A percentile compares a stretch with the other conserved stretches of the same genome.
Evolutionary conservation across 2,113 vertebrate genomes (phyloP).

Genomic region (Bubo scandiacus): DNA sequence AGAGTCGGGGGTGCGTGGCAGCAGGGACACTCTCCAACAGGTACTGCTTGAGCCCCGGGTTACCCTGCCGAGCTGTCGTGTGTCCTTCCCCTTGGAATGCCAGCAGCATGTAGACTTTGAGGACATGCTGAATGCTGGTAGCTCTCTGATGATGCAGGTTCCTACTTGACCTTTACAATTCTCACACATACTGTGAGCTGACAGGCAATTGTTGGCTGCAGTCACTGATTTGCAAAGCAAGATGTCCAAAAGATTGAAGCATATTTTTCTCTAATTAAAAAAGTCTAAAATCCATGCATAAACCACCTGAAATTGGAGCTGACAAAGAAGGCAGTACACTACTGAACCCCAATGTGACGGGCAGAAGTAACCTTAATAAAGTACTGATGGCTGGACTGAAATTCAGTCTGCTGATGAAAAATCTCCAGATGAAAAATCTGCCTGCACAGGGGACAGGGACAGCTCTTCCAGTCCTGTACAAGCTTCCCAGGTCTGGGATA

Average conservation of each 20-base stretch:
- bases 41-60: not conserved
- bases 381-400: not conserved
- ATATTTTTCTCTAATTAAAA: conserved; percentile 32
- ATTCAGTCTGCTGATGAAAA: not conserved
- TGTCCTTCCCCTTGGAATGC: accelerated
- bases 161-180: conserved; percentile 52
- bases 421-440: not conserved
- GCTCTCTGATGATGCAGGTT: conserved; percentile 1
- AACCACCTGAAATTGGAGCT: not conserved
- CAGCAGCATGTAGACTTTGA: not conserved
- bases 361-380: not conserved
- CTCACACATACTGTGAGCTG: conserved; percentile 11
- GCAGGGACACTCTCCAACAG: not conserved
- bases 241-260: conserved; percentile 23
- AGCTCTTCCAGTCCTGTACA: not conserved
- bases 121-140: not conserved
- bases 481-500: not conserved
- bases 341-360: not conserved
- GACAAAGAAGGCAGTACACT: not conserved
- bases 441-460: not conserved
- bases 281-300: not conserved
- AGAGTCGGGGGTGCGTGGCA: accelerated
- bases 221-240: conserved; percentile 50
- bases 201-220: conserved; percentile 32
- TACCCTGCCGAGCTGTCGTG: accelerated